phyloP scores from a whole-genome alignment of 2,113 vertebrate genomes.

The Mesocricetus auratus region DNA sequence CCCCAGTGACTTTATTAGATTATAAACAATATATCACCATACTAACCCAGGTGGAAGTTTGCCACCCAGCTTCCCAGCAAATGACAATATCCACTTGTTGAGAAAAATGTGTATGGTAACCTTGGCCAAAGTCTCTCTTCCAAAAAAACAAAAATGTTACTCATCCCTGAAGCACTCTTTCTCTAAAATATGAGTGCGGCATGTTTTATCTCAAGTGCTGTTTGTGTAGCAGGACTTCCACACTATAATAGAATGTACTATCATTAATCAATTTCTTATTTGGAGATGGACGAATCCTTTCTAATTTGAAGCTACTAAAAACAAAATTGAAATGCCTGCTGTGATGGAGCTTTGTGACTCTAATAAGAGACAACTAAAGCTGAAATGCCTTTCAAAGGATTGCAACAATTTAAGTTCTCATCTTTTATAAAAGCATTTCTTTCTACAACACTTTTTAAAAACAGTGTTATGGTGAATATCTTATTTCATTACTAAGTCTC shows the following conservation, averaged over 20 bases:
- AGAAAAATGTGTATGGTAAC: not conserved
- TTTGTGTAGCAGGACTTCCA: not conserved
- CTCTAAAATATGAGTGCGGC: not conserved
- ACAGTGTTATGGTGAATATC: not conserved
- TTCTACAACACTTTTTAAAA: not conserved
- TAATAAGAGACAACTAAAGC: not conserved
- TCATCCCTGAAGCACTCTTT: not conserved
- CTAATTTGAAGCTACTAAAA: slow-evolving; percentile 9
- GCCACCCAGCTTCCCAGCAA: not conserved
- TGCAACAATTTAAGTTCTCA: not conserved
- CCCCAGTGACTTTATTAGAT: too few species aligned
- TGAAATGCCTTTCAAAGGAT: not conserved
- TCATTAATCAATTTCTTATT: not conserved
- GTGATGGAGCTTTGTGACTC: not conserved
- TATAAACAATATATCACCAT: too few species aligned
- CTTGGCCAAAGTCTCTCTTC: too few species aligned
- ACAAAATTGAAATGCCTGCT: not conserved
- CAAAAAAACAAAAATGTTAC: not conserved
- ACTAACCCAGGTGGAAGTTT: not conserved
- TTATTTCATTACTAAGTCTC: not conserved
- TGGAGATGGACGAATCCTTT: not conserved
- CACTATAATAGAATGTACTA: not conserved
- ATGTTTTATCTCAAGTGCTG: not conserved
- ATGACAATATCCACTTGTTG: not conserved
- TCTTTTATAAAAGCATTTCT: not conserved